Conservation (phyloP, 2,113 vertebrate genomes). For the Jaculus jaculus region DNA sequence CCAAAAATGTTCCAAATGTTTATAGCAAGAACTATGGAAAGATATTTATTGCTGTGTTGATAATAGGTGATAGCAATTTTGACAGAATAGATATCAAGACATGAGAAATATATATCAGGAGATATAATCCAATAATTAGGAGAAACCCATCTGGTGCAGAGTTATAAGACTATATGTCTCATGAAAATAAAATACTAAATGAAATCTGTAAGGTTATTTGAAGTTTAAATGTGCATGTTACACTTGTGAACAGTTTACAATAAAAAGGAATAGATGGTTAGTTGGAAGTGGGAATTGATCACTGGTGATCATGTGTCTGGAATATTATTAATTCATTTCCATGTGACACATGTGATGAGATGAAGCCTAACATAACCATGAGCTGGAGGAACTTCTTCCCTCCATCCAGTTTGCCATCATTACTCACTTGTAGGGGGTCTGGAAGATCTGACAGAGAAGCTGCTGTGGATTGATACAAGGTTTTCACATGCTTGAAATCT, state of each 20-base stretch:
- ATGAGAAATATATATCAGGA: neutral
- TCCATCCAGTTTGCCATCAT: neutral
- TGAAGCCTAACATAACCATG: neutral
- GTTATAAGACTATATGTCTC: neutral
- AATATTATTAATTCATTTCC: neutral
- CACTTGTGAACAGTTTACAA: slow-evolving; percentile 6
- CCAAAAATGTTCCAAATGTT: neutral
- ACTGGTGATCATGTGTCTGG: neutral
- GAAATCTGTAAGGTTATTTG: neutral
- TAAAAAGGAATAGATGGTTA: slow-evolving; percentile 1
- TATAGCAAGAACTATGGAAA: neutral
- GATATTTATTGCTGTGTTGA: neutral
- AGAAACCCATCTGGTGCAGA: neutral
- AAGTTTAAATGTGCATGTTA: neutral
- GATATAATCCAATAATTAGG: neutral
- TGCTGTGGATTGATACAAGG: neutral
- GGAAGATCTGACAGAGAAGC: neutral
- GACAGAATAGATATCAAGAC: neutral
- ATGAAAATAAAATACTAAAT: slow-evolving; percentile 8
- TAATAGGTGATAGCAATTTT: neutral
- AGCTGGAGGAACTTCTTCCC: neutral
- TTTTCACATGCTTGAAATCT: neutral
- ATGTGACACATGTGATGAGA: neutral
- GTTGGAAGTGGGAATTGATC: neutral
- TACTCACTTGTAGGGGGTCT: neutral